These are phyloP conservation scores for Cryptoprocta ferox DNA, from an alignment of 2,797 vertebrate species.

Conservation along the genomic window DNA sequence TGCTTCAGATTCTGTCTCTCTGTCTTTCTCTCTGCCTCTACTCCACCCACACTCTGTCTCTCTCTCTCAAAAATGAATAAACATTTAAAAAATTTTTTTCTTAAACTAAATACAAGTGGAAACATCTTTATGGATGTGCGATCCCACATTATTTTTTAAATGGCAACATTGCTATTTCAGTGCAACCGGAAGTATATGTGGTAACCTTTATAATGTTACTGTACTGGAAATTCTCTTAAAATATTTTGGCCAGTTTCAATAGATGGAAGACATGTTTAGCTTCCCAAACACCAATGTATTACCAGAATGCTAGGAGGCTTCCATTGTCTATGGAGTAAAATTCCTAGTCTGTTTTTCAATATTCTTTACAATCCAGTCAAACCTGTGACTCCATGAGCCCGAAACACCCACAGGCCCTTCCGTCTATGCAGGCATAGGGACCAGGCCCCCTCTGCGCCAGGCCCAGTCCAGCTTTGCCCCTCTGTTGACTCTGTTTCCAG, in stretches of 20 bases:
- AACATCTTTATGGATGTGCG: neutral
- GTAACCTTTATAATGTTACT: neutral
- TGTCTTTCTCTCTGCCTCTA: too few species aligned
- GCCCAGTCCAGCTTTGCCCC: neutral
- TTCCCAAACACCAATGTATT: neutral
- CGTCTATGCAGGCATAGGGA: neutral
- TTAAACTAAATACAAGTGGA: neutral
- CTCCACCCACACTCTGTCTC: too few species aligned
- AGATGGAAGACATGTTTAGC: neutral
- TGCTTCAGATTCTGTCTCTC: too few species aligned
- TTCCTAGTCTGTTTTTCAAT: neutral
- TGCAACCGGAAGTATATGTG: neutral
- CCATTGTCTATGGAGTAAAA: neutral
- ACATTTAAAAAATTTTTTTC: neutral
- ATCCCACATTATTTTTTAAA: neutral
- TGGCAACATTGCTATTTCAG: neutral
- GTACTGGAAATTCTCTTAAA: slow-evolving; percentile 13
- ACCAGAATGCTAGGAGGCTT: neutral
- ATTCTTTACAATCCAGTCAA: neutral
- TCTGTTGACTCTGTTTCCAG: neutral
- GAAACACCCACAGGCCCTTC: neutral
- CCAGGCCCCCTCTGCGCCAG: neutral
- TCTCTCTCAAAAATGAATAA: too few species aligned
- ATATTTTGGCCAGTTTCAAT: neutral
- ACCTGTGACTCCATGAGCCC: neutral